Conservation (phyloP, 2,888 invertebrate species). For the Aphodius sticticus region DNA sequence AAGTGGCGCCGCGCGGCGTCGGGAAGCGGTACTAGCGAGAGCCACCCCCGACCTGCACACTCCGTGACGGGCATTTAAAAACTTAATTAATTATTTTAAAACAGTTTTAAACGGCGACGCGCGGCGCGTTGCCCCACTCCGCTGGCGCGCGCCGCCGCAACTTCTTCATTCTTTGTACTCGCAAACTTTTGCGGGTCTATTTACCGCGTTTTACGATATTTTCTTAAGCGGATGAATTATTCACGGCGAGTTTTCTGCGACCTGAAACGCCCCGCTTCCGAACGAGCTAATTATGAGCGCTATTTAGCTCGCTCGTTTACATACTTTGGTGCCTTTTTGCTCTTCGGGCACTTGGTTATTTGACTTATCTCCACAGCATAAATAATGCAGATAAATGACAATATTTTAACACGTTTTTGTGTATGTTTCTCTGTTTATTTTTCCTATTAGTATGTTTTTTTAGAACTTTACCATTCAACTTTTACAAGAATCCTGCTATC, state of each 20-base stretch:
- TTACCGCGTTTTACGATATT: constrained; percentile 4
- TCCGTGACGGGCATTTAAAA: constrained; percentile 52
- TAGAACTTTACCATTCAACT: too few relatives aligned
- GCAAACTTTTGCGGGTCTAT: constrained; percentile 4
- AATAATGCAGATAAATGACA: too few relatives aligned
- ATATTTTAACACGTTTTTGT: too few relatives aligned
- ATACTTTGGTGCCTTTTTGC: background rate
- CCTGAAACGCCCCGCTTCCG: background rate
- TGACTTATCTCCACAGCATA: too few relatives aligned
- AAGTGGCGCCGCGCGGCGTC: constrained; percentile 55
- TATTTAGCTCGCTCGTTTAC: background rate
- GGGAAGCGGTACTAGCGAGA: constrained; percentile 45
- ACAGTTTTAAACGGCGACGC: constrained; percentile 46
- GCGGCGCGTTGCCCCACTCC: constrained; percentile 38
- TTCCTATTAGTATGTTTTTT: too few relatives aligned
- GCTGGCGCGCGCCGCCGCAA: background rate
- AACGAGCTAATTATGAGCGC: background rate
- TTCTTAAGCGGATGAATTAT: constrained; percentile 4
- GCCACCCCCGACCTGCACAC: constrained; percentile 34
- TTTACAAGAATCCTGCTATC: too few relatives aligned
- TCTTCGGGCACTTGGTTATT: background rate
- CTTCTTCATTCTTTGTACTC: background rate
- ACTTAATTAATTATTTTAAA: constrained; percentile 59
- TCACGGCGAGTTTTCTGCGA: background rate
- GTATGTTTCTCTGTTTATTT: too few relatives aligned